Evolutionary conservation across 2,888 invertebrate genomes (phyloP), one percentile per base, ranked within the genome.

Genomic region (Pristionchus entomophagus): DNA sequence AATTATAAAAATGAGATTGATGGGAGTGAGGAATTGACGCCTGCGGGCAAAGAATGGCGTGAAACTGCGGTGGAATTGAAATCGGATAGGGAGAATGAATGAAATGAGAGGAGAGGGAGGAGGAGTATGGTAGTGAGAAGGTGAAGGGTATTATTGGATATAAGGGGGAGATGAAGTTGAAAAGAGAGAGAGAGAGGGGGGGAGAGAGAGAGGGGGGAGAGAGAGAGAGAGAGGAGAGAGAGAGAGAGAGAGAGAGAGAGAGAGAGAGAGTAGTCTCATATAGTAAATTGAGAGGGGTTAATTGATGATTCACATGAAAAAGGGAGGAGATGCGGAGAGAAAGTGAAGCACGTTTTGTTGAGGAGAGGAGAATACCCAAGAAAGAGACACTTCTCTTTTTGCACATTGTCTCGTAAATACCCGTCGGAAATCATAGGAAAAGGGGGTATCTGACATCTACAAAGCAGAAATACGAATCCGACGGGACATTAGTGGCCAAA

Each of bases 211-310:
- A 22, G 32, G 8, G 41, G 41, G 41, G n/a, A 38, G 41, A 22
- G 29, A 8, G 59, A 45, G n/a, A 41, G n/a, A 6, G 38, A 51
- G 19, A 26, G 35, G n/a, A n/a, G 59, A n/a, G n/a, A 45, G 14
- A 26, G 82, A 59, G 41, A 26, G 29, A n/a, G 45, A 77, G 49
- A 19, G 38, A 29, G 26, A 77, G 45, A 29, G n/a, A 45, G 65
- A 65, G 32, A 65, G 14, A 32, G 45, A 41, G 19, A 73, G 73
- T 26, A 73, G 73, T 73, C 45, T 22, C 38, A 73, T n/a, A n/a
- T 65, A 41, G 73, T 73, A 73, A 73, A 73, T 73, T 73, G 73
- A 73, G 73, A 73, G 73, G 73, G 73, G n/a, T 73, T 73, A 73
- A 73, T 73, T 73, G 73, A 73, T 73, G 73, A 73, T 41, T 73